Conservation (phyloP, 2,113 vertebrate species). For the Empidonax alnorum region DNA sequence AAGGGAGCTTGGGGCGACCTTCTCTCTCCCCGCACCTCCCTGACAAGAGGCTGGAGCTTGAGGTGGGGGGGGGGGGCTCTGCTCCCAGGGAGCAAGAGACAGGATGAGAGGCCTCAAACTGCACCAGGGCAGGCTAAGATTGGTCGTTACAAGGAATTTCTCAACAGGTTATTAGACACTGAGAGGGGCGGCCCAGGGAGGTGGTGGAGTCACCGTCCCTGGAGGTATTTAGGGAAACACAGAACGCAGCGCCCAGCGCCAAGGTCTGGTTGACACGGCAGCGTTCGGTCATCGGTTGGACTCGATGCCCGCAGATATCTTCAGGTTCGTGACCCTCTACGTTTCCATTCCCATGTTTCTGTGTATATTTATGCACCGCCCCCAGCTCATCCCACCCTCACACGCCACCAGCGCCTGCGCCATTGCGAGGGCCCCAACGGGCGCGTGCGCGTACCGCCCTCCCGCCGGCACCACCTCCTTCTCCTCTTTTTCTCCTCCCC, state of each 20-base stretch:
- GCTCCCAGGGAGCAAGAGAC: background rate
- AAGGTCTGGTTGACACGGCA: background rate
- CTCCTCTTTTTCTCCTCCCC: background rate
- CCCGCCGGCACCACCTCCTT: background rate
- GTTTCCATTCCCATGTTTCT: no score
- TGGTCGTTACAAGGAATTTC: background rate
- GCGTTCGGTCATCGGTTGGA: background rate
- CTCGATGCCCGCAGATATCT: rapidly evolving
- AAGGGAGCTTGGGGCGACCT: background rate
- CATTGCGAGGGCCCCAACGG: background rate
- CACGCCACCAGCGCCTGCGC: background rate
- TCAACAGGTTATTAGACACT: no score
- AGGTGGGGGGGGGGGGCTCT: background rate
- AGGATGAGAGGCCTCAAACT: background rate
- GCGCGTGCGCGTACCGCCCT: background rate
- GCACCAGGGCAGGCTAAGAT: rapidly evolving
- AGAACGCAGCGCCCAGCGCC: background rate
- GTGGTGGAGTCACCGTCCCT: background rate
- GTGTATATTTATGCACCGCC: background rate
- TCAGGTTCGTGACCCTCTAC: rapidly evolving
- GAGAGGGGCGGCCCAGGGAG: background rate
- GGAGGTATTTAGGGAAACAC: no score
- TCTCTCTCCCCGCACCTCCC: background rate
- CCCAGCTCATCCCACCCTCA: background rate
- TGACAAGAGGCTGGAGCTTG: background rate